These are phyloP conservation scores for Acanthiza pusilla DNA, from an alignment of 2,797 vertebrate species.

Conservation along the genomic window DNA sequence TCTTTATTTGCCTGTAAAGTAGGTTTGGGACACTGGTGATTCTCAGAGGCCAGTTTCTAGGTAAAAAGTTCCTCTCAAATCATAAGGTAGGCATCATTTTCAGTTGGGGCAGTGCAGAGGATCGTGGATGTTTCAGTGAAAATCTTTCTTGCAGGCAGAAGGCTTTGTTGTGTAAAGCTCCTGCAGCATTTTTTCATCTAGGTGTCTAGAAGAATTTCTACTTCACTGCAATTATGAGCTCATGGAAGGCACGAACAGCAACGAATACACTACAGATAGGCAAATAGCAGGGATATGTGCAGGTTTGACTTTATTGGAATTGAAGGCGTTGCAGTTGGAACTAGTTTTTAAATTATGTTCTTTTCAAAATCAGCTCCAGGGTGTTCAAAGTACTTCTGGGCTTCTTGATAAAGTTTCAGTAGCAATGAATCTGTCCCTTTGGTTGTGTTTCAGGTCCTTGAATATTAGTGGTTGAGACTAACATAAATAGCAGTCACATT, in stretches of 20 bases:
- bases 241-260: neutral
- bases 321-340: neutral
- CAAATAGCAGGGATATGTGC: neutral
- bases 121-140: neutral
- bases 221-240: neutral
- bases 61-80: neutral
- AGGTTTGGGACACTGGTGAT: neutral
- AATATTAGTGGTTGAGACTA: neutral
- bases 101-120: neutral
- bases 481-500: neutral
- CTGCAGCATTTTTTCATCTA: neutral
- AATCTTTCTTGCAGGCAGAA: neutral
- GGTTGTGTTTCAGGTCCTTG: neutral
- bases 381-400: neutral
- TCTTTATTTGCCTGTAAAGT: neutral
- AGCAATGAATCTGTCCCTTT: neutral
- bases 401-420: neutral
- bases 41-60: neutral
- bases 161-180: neutral
- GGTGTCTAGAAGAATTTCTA: neutral
- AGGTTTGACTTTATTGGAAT: neutral
- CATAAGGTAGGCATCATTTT: neutral
- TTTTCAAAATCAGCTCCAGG: neutral
- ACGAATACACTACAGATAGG: fast-evolving
- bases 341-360: neutral